Percentiles rank a stretch among this genome's conserved stretches.
Conservation (phyloP, 1,140 invertebrate genomes). For the Ganaspis sp. region DNA sequence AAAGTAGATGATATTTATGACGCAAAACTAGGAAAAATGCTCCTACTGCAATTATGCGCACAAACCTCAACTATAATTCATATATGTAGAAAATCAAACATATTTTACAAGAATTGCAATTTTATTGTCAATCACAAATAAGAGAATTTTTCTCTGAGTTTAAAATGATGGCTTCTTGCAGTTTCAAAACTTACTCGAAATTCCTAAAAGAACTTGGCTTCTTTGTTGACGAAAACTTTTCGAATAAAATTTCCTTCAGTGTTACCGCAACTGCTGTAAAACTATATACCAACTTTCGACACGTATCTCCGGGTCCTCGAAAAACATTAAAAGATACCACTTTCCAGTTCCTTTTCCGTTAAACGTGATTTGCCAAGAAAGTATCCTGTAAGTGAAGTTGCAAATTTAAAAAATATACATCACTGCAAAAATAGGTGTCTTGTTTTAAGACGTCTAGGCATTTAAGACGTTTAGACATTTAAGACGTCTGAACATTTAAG, state of each 20-base stretch:
- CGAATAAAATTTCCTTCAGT: conserved; percentile 30
- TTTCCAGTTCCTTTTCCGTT: neutral
- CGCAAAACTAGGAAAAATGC: neutral
- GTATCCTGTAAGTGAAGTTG: neutral
- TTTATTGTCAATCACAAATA: too few relatives aligned
- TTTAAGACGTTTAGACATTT: too few relatives aligned
- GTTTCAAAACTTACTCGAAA: neutral
- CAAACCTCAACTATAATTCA: too few relatives aligned
- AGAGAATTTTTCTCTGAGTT: too few relatives aligned
- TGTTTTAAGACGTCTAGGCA: too few relatives aligned
- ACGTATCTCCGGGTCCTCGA: neutral
- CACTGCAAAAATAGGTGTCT: too few relatives aligned
- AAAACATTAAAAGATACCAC: neutral
- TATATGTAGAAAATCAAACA: too few relatives aligned
- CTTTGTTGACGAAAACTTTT: conserved; percentile 31
- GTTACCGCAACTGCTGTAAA: neutral
- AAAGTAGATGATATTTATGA: conserved; percentile 7
- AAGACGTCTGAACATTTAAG: too few relatives aligned
- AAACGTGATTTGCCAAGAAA: neutral
- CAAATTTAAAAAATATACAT: too few relatives aligned
- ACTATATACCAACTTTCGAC: conserved; percentile 25
- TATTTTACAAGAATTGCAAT: too few relatives aligned
- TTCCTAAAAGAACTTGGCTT: neutral
- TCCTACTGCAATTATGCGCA: too few relatives aligned
- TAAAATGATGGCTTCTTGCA: neutral